Percentiles rank a stretch among this genome's conserved stretches.
Conservation (phyloP, 2,888 invertebrate genomes). For the Nomada lathburiana region DNA sequence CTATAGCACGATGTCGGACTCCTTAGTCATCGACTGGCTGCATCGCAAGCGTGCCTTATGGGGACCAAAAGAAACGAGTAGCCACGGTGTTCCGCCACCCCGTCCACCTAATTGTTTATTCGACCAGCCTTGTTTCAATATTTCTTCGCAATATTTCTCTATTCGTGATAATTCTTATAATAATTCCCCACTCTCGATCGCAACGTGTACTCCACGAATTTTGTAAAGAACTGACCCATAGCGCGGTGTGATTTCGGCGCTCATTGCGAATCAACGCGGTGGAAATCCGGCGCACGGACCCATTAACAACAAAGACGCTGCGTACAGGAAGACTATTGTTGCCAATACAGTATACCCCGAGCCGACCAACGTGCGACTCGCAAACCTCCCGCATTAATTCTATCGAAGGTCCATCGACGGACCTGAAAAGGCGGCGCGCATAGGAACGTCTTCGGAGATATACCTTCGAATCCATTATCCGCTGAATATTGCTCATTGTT, state of each 20-base stretch:
- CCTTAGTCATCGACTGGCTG: conserved; percentile 66
- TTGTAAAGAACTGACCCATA: not conserved
- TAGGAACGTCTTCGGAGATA: not conserved
- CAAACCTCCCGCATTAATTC: not conserved
- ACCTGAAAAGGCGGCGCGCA: conserved; percentile 7
- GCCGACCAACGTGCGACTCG: conserved; percentile 8
- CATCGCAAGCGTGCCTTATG: conserved; percentile 67
- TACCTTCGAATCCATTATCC: conserved; percentile 16
- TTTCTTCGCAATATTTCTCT: not conserved
- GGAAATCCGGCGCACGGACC: conserved; percentile 55
- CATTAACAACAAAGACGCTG: conserved; percentile 26
- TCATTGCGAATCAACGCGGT: conserved; percentile 51
- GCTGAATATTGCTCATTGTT: conserved; percentile 41
- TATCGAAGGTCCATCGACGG: not conserved
- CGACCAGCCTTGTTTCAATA: conserved; percentile 28
- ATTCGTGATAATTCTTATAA: not conserved
- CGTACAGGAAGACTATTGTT: conserved; percentile 30
- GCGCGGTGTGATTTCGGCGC: conserved; percentile 48
- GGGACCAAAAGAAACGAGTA: conserved; percentile 43
- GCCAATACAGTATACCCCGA: conserved; percentile 8
- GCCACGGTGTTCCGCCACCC: conserved; percentile 49
- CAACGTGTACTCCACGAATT: not conserved
- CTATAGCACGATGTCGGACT: conserved; percentile 28
- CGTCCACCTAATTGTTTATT: conserved; percentile 56
- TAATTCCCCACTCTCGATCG: not conserved